phyloP scores from a whole-genome alignment of 1,140 invertebrate species.

The Papilio polyxenes region DNA sequence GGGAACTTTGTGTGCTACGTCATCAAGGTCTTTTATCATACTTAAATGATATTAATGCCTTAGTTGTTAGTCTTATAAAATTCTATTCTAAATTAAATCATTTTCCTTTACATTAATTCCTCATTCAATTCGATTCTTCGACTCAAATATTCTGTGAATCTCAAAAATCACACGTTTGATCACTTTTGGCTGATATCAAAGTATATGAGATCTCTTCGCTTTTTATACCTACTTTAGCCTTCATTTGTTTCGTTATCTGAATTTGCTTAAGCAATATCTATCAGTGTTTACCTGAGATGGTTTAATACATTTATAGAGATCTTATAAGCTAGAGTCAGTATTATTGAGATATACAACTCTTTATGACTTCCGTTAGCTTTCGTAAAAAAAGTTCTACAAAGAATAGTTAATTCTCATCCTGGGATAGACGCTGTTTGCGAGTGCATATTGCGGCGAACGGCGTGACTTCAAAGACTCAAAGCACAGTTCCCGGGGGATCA shows the following conservation, averaged over 20 bases:
- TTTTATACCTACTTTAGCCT: too few species aligned
- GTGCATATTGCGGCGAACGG: slow-evolving; percentile 50
- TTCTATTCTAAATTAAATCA: background rate
- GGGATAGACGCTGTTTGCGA: slow-evolving; percentile 49
- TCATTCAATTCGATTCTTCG: background rate
- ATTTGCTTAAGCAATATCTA: background rate
- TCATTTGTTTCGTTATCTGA: too few species aligned
- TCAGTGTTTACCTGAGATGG: background rate
- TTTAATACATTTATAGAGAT: background rate
- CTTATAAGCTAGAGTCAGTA: background rate
- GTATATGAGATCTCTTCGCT: too few species aligned
- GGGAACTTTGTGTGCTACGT: background rate
- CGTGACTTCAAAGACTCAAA: slow-evolving; percentile 44
- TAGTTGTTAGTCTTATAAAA: background rate
- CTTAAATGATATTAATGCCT: background rate
- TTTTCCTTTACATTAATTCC: background rate
- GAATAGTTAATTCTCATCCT: slow-evolving; percentile 32
- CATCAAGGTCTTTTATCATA: too few species aligned
- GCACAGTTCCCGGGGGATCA: slow-evolving; percentile 19
- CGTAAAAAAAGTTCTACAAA: slow-evolving; percentile 13
- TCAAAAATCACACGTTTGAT: too few species aligned
- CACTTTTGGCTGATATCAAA: too few species aligned
- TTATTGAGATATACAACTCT: background rate
- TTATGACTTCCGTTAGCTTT: slow-evolving; percentile 12
- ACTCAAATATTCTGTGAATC: too few species aligned